A percentile compares a stretch with the other conserved stretches of the same genome.
phyloP scores from a whole-genome alignment of 2,888 invertebrate genomes.

The Camponotus fellah region DNA sequence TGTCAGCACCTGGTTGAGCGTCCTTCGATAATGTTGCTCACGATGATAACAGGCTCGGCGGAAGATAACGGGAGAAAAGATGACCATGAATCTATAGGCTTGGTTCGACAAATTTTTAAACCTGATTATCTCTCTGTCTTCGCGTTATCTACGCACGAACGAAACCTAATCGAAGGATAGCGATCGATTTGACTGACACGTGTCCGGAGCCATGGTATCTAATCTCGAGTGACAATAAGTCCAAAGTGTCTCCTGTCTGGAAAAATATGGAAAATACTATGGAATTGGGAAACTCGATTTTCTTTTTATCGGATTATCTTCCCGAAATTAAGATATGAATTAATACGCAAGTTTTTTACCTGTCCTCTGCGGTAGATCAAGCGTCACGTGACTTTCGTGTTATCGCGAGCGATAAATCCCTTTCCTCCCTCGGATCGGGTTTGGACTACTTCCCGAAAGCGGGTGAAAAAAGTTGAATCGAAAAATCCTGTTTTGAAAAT shows the following conservation, averaged over 20 bases:
- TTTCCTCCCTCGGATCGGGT: neutral
- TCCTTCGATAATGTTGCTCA: slow-evolving; percentile 17
- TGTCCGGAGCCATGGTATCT: neutral
- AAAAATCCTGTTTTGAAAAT: neutral
- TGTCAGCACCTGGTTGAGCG: slow-evolving; percentile 45
- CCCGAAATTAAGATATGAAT: slow-evolving; percentile 7
- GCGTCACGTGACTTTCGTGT: neutral
- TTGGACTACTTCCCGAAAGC: neutral
- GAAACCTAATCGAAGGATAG: slow-evolving; percentile 8
- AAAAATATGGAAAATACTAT: too few species aligned
- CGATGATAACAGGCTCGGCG: neutral
- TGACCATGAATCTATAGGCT: slow-evolving; percentile 39
- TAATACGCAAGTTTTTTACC: neutral
- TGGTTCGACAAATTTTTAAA: slow-evolving; percentile 37
- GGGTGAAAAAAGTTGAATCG: neutral
- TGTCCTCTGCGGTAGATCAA: neutral
- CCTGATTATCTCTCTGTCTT: slow-evolving; percentile 39
- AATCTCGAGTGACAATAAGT: too few species aligned
- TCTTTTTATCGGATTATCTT: neutral
- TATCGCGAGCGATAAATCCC: neutral
- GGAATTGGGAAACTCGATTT: neutral
- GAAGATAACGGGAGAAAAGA: slow-evolving; percentile 9
- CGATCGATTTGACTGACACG: neutral
- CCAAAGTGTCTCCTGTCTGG: too few species aligned
- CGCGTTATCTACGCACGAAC: slow-evolving; percentile 16